Percentiles rank a stretch among this genome's conserved stretches.
phyloP scores from a whole-genome alignment of 2,113 vertebrate genomes.

The Hippolais icterina region DNA sequence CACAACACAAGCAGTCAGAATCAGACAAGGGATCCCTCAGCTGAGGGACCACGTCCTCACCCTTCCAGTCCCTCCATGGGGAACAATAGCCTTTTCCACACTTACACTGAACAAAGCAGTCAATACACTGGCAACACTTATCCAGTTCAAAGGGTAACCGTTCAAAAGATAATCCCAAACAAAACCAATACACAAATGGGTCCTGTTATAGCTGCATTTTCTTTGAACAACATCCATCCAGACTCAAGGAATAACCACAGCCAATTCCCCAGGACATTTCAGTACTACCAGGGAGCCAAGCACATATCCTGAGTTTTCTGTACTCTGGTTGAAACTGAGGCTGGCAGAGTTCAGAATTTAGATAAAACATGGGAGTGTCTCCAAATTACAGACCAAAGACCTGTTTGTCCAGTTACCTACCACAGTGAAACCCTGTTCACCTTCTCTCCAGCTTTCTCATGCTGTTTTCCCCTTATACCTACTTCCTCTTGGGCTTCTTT shows the following conservation, averaged over 20 bases:
- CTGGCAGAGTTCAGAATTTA: neutral
- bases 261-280: neutral
- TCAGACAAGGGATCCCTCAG: neutral
- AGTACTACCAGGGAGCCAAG: neutral
- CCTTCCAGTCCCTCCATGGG: rapidly evolving
- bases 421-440: neutral
- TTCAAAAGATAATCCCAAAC: neutral
- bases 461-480: neutral
- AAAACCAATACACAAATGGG: neutral
- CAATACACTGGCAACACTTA: neutral
- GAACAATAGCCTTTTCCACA: neutral
- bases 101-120: neutral
- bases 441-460: neutral
- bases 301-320: neutral
- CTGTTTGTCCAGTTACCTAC: neutral
- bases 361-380: neutral
- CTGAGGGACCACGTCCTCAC: neutral
- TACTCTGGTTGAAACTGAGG: neutral
- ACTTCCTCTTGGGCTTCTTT: neutral
- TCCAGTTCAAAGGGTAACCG: neutral
- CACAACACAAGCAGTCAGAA: neutral
- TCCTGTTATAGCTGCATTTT: neutral
- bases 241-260: neutral
- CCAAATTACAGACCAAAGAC: neutral
- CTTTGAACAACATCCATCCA: neutral